Evolutionary conservation across 2,888 invertebrate species (phyloP).

Genomic region (Drosophila meridiana): DNA sequence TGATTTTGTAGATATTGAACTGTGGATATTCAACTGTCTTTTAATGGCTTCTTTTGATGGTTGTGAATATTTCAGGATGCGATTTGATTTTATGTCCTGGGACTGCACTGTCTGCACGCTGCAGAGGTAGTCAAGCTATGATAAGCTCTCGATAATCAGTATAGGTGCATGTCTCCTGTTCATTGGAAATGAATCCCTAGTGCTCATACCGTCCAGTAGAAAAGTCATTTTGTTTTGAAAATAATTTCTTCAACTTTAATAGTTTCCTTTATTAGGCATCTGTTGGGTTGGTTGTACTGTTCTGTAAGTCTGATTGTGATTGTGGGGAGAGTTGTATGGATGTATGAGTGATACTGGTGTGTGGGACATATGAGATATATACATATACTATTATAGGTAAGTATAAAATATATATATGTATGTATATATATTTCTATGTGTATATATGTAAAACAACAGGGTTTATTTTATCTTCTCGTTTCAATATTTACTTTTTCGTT

Average conservation of each 20-base stretch:
- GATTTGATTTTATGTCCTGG: neutral
- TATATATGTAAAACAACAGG: conserved; percentile 67
- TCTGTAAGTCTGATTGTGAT: conserved; percentile 41
- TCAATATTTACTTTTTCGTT: conserved; percentile 64
- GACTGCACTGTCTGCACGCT: no score
- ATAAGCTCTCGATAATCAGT: no score
- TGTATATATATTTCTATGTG: neutral
- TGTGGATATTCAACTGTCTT: neutral
- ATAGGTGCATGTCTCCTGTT: no score
- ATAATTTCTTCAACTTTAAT: conserved; percentile 77
- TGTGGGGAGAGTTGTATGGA: conserved; percentile 26
- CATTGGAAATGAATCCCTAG: neutral
- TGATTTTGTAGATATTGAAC: conserved; percentile 2
- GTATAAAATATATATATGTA: conserved; percentile 15
- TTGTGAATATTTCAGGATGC: no score
- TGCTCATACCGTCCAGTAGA: conserved; percentile 9
- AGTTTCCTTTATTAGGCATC: conserved; percentile 64
- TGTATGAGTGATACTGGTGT: conserved; percentile 13
- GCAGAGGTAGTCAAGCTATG: no score
- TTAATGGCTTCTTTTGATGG: neutral
- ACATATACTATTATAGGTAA: conserved; percentile 16
- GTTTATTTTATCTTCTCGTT: conserved; percentile 45
- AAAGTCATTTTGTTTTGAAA: conserved; percentile 50
- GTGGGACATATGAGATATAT: neutral
- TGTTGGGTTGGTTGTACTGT: conserved; percentile 59